Evolutionary conservation across 2,113 vertebrate species (phyloP).

Genomic region (Amphiprion ocellaris): DNA sequence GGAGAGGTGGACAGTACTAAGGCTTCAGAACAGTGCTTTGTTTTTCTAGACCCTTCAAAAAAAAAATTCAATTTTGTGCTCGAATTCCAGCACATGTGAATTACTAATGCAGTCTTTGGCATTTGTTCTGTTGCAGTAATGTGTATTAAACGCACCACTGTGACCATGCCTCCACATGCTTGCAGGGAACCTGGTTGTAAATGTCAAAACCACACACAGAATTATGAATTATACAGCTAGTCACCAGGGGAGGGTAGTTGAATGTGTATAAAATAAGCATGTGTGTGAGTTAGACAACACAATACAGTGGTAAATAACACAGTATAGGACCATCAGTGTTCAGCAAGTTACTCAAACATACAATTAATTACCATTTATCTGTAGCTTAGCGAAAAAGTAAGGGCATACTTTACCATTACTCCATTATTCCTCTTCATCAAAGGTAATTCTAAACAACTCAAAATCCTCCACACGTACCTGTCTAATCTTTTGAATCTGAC

Average conservation of each 20-base stretch:
- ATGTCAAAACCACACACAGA: conserved; percentile 37
- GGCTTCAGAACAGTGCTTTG: conserved; percentile 4
- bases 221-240: conserved; percentile 38
- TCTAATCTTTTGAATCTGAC: not conserved
- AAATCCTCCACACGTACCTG: not conserved
- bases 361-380: no score
- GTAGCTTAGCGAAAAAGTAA: not conserved
- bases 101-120: not conserved
- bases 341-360: no score
- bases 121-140: not conserved
- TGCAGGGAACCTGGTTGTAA: conserved; percentile 25
- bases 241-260: not conserved
- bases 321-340: no score
- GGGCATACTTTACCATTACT: not conserved
- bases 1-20: conserved; percentile 13
- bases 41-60: not conserved
- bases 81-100: not conserved
- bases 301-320: not conserved
- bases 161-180: not conserved
- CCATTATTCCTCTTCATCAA: not conserved
- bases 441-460: not conserved
- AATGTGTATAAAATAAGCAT: conserved; percentile 1
- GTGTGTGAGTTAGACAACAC: not conserved
- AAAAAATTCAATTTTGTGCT: not conserved
- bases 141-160: conserved; percentile 7